Base-by-base conservation (phyloP, 2,797 vertebrate species). In the Acridotheres tristis region DNA sequence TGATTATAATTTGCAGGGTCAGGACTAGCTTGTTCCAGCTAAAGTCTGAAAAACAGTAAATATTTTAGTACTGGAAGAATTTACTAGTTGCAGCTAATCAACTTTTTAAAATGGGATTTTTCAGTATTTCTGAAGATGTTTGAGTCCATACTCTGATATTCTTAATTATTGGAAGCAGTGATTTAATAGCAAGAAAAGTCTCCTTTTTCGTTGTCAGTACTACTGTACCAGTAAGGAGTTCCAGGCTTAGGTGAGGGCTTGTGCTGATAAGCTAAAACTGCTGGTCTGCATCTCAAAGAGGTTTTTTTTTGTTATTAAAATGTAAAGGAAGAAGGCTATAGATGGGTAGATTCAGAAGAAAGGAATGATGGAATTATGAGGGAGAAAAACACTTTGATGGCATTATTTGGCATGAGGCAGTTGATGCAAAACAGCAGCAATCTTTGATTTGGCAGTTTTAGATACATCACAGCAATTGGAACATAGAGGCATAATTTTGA, bases 361-460 rank as follows among this genome's bases (percentile, higher is more conserved):
- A 53, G 13, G 21, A 85, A 57, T 55, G 6, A 57, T 16, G 10
- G 5, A 21, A 42, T 80, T 62, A 13, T 21, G 22, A 71, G 2
- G 22, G 1, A 3, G 18, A 40, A 42, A n/a, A 43, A 1, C 10
- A 16, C 4, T 26, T 4, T 50, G 9, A 13, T 27, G 17, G 3
- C 34, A 25, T 65, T 78, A 22, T 47, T 82, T 87, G 9, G 1
- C 13, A 13, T 34, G 34, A 53, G 27, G 22, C 42, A 38, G 16
- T 21, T 1, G 2, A 50, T 3, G 2, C 11, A 67, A 50, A 16
- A 51, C 22, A 80, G 21, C 26, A 48, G 12, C 32, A 53, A 19
- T 36, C 23, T 77, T 55, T 2, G 11, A 36, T 77, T 53, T 25
- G 20, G 36, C 17, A 45, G 29, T 57, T 88, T 67, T 71, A 47